Conservation (phyloP, 2,113 vertebrate species). For the Mohoua ochrocephala region DNA sequence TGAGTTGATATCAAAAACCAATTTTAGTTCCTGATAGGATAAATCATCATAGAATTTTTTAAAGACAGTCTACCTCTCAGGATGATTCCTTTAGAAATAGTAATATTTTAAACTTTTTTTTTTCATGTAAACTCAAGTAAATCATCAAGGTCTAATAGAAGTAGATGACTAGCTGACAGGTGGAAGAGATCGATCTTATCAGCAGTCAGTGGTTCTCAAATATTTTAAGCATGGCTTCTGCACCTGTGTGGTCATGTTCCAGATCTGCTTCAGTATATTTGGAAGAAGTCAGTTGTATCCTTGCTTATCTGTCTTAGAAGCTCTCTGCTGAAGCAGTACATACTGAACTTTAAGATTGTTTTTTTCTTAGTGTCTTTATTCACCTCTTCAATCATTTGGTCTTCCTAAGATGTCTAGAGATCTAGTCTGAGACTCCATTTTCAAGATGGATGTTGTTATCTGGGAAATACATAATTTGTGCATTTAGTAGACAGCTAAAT, state of each 20-base stretch:
- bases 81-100: background rate
- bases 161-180: background rate
- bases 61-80: background rate
- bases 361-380: slow-evolving; percentile 7
- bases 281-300: background rate
- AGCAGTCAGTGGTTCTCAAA: background rate
- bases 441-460: slow-evolving; percentile 36
- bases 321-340: background rate
- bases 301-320: background rate
- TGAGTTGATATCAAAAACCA: background rate
- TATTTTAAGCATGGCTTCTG: background rate
- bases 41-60: background rate
- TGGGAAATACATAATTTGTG: slow-evolving; percentile 41
- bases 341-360: background rate
- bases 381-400: slow-evolving; percentile 27
- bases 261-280: background rate
- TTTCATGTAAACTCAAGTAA: background rate
- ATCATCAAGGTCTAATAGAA: background rate
- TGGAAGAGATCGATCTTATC: rapidly evolving
- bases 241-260: background rate
- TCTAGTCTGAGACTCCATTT: background rate
- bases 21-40: background rate
- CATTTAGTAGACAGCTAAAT: slow-evolving; percentile 10
- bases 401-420: background rate
- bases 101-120: background rate